A percentile compares a stretch with the other conserved stretches of the same genome.
Conservation (phyloP, 2,113 vertebrate species). For the Podilymbus podiceps region DNA sequence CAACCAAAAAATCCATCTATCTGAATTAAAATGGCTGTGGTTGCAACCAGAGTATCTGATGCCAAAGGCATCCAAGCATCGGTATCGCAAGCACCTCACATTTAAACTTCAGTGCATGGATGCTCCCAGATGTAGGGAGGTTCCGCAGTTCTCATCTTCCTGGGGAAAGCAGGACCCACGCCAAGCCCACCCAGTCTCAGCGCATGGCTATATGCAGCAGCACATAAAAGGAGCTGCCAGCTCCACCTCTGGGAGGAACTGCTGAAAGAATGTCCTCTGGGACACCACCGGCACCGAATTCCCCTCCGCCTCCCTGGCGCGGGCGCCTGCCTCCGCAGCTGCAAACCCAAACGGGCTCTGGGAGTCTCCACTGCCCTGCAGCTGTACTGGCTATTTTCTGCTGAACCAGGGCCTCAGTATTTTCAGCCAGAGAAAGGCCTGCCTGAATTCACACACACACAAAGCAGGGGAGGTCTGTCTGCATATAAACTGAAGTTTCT, state of each 20-base stretch:
- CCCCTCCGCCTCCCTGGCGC: neutral
- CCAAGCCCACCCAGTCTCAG: neutral
- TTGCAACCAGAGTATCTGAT: neutral
- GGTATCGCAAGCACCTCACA: neutral
- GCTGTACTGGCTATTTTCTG: constrained; percentile 50
- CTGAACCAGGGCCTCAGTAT: neutral
- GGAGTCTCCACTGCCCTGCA: neutral
- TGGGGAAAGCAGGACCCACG: neutral
- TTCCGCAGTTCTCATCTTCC: neutral
- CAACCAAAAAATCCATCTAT: neutral
- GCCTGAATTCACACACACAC: neutral
- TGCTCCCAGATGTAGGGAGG: neutral
- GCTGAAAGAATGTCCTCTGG: neutral
- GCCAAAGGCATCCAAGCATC: neutral
- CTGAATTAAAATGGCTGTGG: neutral
- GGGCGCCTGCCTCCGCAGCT: constrained; percentile 13
- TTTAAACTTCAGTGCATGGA: neutral
- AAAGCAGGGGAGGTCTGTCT: neutral
- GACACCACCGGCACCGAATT: neutral
- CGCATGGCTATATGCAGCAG: neutral
- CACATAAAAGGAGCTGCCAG: neutral
- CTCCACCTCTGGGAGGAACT: constrained; percentile 28
- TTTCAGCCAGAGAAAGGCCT: neutral
- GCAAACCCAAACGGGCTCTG: neutral
- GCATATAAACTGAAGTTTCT: neutral